Evolutionary conservation across 1,140 invertebrate genomes (phyloP), one percentile per base, ranked within the genome.

Genomic region (Ceratina australensis): DNA sequence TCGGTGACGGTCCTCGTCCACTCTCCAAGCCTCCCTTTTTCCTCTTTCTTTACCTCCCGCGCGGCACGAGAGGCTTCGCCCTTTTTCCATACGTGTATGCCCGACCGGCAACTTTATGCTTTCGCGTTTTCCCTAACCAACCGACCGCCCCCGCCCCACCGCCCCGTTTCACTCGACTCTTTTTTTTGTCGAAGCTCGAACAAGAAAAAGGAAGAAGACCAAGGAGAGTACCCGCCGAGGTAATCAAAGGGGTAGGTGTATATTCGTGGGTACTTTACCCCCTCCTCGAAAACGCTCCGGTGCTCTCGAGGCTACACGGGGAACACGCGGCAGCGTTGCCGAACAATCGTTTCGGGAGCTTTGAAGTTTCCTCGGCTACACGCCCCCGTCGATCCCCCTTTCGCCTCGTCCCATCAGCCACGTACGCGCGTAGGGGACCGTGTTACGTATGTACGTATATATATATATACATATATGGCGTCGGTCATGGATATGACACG

Each of bases 311-410:
- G 67, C 33, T 63, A 74, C 74, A 82, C 72, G 67, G 71, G 69
- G 57, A 78, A 81, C 73, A 79, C 78, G 81, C 79, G 59, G 80
- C 68, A 79, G 84, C 84, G 87, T 83, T 79, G 80, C 75, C 79
- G 86, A 89, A 89, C 88, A 87, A 88, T 89, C 85, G 83, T 89
- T 89, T 89, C 83, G 86, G 87, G 76, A 54, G 83, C 87, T 89
- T 89, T 89, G 87, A 89, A 86, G 87, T 89, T 83, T 81, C 67
- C 79, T 69, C 63, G 59, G 54, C 61, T 80, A 57, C 73, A 80
- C 82, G 73, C 57, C 78, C 72, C 72, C 54, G 49, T 56, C 22
- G 20, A 18, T 49, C 49, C 49, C 59, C 26, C 50, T 63, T 59
- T 10, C 52, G 26, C 28, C 54, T 59, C 28, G 33, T 28, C 57